Conservation (phyloP, 2,797 vertebrate species). For the Pseudomugil gertrudae region DNA sequence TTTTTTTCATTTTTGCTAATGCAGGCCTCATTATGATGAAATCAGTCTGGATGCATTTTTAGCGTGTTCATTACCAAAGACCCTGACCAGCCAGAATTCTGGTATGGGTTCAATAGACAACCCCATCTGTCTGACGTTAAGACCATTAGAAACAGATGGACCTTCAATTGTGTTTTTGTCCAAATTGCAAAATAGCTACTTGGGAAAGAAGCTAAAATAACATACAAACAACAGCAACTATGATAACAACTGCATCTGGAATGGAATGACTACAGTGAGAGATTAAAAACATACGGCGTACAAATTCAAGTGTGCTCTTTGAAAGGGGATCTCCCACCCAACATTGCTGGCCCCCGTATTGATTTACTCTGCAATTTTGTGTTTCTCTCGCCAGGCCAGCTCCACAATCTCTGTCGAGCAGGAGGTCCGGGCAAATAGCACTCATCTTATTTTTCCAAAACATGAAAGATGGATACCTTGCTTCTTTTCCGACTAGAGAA, state of each 20-base stretch:
- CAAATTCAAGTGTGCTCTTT: conserved; percentile 89
- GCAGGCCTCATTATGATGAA: conserved; percentile 67
- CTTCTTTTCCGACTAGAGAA: conserved; percentile 78
- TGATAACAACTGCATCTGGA: conserved; percentile 95
- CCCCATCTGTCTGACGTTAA: conserved; percentile 93
- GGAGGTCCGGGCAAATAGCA: conserved; percentile 81
- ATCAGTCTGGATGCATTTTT: conserved; percentile 74
- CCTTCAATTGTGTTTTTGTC: conserved; percentile 97
- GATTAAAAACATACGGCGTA: conserved; percentile 89
- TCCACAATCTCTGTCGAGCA: conserved; percentile 83
- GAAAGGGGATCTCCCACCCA: conserved; percentile 86
- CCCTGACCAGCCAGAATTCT: conserved; percentile 87
- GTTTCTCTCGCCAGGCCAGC: conserved; percentile 82
- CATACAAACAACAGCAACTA: conserved; percentile 99
- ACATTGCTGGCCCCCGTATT: conserved; percentile 86
- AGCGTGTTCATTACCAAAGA: conserved; percentile 79
- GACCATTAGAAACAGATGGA: conserved; percentile 97
- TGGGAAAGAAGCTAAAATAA: conserved; percentile 98
- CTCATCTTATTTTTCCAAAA: conserved; percentile 83
- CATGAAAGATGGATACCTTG: conserved; percentile 86
- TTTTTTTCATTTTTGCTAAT: conserved; percentile 44
- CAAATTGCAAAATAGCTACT: conserved; percentile 99
- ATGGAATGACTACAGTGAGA: conserved; percentile 89
- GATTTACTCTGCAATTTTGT: conserved; percentile 91
- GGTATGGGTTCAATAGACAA: conserved; percentile 92